Base-by-base conservation (phyloP, 2,797 vertebrate genomes). In the Galago senegalensis region DNA sequence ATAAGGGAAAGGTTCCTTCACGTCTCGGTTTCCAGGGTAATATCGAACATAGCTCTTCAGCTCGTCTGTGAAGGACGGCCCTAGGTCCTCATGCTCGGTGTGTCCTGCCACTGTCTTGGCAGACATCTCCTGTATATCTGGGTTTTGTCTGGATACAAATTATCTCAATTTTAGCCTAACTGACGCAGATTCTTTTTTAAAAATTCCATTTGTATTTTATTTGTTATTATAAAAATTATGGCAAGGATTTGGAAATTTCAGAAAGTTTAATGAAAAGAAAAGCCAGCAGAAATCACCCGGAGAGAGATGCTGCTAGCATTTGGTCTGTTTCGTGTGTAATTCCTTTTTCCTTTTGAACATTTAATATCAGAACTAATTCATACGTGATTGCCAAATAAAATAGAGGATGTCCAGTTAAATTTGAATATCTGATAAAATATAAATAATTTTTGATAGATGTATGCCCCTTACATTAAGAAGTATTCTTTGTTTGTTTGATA, bases 191-290 rank as follows among this genome's bases (percentile, higher is more conserved):
- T 82, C 43, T 75, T 53, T 73, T 93, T 53, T 29, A 12, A 69
- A 83, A 34, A 79, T 58, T 58, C 1, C n/a, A 75, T 46, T 85
- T 75, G 4, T 11, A 31, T 67, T 95, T 86, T 37, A 75, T 67
- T 88, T 93, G 6, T 86, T 7, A 86, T 40, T 77, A 34, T 83
- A 87, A 84, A 83, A 80, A 77, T 85, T 43, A 87, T 20, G 25
- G 37, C 18, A 67, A 89, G 17, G 86, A 65, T 61, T 49, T 69
- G 23, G 87, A 96, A 88, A 81, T 75, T 81, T 92, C 37, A 80
- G 29, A 72, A 93, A 81, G 17, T 43, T 69, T 40, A 69, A 31
- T 91, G 46, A 86, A 61, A 63, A 29, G 13, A 82, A 49, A 80
- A 61, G 29, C 46, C n/a, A 87, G 29, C 70, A 80, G 82, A 88